These are phyloP conservation scores for Phalloptychus januarius DNA, from an alignment of 2,797 vertebrate species.

Conservation along the genomic window DNA sequence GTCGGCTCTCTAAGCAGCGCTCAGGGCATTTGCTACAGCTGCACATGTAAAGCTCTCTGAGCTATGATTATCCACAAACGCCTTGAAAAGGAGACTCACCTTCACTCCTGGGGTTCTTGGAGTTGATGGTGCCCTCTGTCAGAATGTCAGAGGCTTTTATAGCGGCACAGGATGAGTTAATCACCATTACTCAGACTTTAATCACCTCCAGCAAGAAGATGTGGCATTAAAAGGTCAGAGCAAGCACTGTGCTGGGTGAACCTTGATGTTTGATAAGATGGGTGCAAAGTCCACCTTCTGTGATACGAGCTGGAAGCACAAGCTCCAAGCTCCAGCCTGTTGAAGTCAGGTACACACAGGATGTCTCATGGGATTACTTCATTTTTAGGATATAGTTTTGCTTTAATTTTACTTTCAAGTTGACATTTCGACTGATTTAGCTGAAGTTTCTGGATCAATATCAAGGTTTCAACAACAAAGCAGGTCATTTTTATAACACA, in stretches of 20 bases:
- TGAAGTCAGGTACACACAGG: neutral
- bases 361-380: neutral
- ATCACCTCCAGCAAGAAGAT: constrained; percentile 32
- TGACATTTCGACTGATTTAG: neutral
- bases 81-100: constrained; percentile 42
- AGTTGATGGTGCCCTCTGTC: constrained; percentile 44
- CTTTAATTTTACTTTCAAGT: neutral
- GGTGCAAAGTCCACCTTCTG: constrained; percentile 62
- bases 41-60: neutral
- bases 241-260: constrained; percentile 41
- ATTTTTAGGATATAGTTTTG: neutral
- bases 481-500: neutral
- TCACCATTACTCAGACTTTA: constrained; percentile 25
- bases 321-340: neutral
- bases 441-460: neutral
- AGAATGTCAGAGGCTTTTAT: constrained; percentile 52
- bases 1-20: neutral
- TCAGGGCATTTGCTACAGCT: neutral
- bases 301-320: neutral
- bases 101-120: constrained; percentile 43
- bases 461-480: neutral
- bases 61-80: neutral
- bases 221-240: constrained; percentile 17
- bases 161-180: constrained; percentile 31
- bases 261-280: constrained; percentile 55